Base-by-base conservation (phyloP, 2,888 invertebrate species). In the Schrankia costaestrigalis region DNA sequence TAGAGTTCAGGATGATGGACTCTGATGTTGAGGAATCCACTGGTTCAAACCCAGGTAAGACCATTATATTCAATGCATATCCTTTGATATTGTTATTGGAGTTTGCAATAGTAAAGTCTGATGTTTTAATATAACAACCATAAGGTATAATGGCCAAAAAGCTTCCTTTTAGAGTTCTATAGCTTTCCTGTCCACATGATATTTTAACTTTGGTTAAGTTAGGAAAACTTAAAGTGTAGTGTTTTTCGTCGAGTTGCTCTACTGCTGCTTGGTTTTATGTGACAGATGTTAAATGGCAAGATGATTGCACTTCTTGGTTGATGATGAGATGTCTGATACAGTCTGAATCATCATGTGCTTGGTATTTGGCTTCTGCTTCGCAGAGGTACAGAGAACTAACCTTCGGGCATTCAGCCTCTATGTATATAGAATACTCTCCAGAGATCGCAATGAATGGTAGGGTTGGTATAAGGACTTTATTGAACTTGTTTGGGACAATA, bases 381-480 rank as follows among this genome's bases (percentile, higher is more conserved):
- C 37, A 37, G 18, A 34, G 3, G 23, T 29, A 38, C 35, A 35
- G 31, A 7, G 30, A 14, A 11, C 14, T 39, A 11, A 9, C 12
- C 42, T 45, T 44, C 39, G 44, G 41, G 29, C 41, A 41, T 45
- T 42, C 45, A n/a, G 44, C 14, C 44, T 44, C 45, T 19, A 51
- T 46, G 38, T 43, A 41, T 40, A 31, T 24, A 27, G 33, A 39
- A 32, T 32, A 30, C 15, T 40, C 38, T 12, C 25, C 24, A 14
- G 39, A 18, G 7, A 34, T 38, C 36, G 40, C 49, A 11, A 51
- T 18, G 19, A 33, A 42, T n/a, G 46, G 43, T 22, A 10, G 37
- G 7, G 45, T 19, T 8, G 42, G 44, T n/a, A 38, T 31, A 3
- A 30, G 30, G 29, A 31, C 14, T 30, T 41, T 5, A 7, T 35